Conservation (phyloP, 2,888 invertebrate genomes). For the Globia sparganii region DNA sequence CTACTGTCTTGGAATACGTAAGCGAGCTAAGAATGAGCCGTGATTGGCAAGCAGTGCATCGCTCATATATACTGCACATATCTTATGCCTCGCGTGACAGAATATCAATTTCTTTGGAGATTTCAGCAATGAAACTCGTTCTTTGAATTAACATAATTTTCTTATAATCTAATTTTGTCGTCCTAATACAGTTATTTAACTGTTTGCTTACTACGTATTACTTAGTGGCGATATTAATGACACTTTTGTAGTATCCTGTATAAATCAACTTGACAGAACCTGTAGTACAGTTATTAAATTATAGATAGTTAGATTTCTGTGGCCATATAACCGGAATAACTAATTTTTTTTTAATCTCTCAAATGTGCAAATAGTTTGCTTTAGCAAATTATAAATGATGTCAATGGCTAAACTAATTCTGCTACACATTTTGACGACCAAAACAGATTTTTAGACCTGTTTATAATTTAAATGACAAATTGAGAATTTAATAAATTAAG, state of each 20-base stretch:
- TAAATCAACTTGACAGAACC: conserved; percentile 46
- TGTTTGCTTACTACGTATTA: conserved; percentile 65
- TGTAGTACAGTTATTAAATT: conserved; percentile 55
- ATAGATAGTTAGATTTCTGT: conserved; percentile 22
- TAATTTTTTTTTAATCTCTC: conserved; percentile 33
- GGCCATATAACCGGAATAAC: too few relatives aligned
- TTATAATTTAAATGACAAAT: conserved; percentile 7
- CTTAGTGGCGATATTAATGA: conserved; percentile 54
- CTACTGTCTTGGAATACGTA: conserved; percentile 53
- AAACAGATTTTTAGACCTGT: conserved; percentile 12
- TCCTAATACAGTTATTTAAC: conserved; percentile 72
- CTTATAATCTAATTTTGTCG: conserved; percentile 67
- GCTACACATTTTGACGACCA: conserved; percentile 25
- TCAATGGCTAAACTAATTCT: conserved; percentile 30
- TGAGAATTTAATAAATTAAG: conserved; percentile 7
- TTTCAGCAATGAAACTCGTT: conserved; percentile 64
- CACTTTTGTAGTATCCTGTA: conserved; percentile 65
- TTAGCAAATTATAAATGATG: conserved; percentile 40
- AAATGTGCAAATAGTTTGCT: conserved; percentile 57
- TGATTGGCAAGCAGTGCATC: conserved; percentile 85
- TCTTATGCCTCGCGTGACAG: conserved; percentile 62
- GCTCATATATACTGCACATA: conserved; percentile 70
- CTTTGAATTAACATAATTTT: conserved; percentile 69
- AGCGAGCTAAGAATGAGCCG: conserved; percentile 71
- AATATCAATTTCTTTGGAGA: conserved; percentile 64